Evolutionary conservation across 2,888 invertebrate genomes (phyloP).

Genomic region (Pseudoips prasinana): DNA sequence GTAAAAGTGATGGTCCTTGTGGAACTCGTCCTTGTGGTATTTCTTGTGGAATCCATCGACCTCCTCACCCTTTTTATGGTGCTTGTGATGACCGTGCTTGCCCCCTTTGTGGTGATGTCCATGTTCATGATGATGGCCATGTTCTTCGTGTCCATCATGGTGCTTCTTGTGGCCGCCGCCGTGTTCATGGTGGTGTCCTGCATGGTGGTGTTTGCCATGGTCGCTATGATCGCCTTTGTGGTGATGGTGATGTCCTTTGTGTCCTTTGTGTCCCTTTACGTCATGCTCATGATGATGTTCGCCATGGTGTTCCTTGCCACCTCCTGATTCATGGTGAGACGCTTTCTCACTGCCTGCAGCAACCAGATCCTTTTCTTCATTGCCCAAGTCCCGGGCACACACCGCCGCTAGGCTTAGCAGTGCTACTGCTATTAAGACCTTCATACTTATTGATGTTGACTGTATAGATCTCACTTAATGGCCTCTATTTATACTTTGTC

Average conservation of each 20-base stretch:
- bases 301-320: conserved; percentile 64
- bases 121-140: conserved; percentile 68
- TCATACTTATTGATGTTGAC: conserved; percentile 59
- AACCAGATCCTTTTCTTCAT: conserved; percentile 64
- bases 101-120: conserved; percentile 72
- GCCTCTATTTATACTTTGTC: conserved; percentile 59
- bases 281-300: conserved; percentile 70
- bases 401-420: conserved; percentile 64
- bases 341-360: conserved; percentile 63
- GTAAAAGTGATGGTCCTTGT: conserved; percentile 75
- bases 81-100: conserved; percentile 69
- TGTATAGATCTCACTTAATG: conserved; percentile 40
- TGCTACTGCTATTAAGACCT: conserved; percentile 57
- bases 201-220: conserved; percentile 68
- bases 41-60: conserved; percentile 72
- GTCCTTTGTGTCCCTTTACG: conserved; percentile 66
- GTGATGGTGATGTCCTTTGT: conserved; percentile 71
- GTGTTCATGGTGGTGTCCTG: conserved; percentile 64
- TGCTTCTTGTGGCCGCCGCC: conserved; percentile 71
- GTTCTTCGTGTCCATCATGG: conserved; percentile 66
- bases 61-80: conserved; percentile 70
- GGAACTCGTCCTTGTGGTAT: conserved; percentile 70
- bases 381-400: conserved; percentile 55
- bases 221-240: conserved; percentile 69
- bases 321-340: conserved; percentile 61